Evolutionary conservation across 2,888 invertebrate genomes (phyloP), one percentile per base, ranked within the genome.

Genomic region (Leucoptera coffeella): DNA sequence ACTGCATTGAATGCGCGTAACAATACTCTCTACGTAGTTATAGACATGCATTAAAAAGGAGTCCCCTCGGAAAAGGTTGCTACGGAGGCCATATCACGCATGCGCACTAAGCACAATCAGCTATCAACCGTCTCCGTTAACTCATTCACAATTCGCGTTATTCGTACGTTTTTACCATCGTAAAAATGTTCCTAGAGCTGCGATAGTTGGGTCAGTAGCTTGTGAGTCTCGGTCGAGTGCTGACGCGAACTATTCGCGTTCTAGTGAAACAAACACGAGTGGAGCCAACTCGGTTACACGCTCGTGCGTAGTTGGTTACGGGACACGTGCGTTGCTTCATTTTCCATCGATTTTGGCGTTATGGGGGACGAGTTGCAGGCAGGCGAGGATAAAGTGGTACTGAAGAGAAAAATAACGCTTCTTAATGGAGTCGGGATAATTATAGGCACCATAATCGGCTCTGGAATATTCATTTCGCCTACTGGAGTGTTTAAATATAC

Each of bases 401-500:
- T 85, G 34, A 85, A 89, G 64, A 77, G 89, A 32, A 85, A 85
- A 69, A 82, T 92, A 42, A 89, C 89, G 15, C 72, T 92, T 23
- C 69, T 83, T 40, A 88, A 89, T 64, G 92, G 90, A 38, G 86
- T 92, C 14, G 85, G 85, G 14, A 80, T 92, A 32, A 91, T 92
- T 43, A 85, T 92, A 22, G 91, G 91, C 20, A 84, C 85, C 15
- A 90, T 91, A 42, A 85, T 92, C 36, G 94, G 94, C 23, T 78
- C 90, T 32, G 94, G 94, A 27, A 93, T 94, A 40, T 94, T 94
- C 55, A 84, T 94, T 39, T 84, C 90, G 14, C 93, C 92, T n/a
- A 84, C 88, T 35, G 85, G 84, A 38, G 84, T 85, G 34, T 82
- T 77, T 45, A 41, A 51, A 29, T 69, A 76, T 39, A 82, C 82